Evolutionary conservation across 35 echinoderm and acorn worm genomes (phyloP).

Genomic region (Acanthaster planci): DNA sequence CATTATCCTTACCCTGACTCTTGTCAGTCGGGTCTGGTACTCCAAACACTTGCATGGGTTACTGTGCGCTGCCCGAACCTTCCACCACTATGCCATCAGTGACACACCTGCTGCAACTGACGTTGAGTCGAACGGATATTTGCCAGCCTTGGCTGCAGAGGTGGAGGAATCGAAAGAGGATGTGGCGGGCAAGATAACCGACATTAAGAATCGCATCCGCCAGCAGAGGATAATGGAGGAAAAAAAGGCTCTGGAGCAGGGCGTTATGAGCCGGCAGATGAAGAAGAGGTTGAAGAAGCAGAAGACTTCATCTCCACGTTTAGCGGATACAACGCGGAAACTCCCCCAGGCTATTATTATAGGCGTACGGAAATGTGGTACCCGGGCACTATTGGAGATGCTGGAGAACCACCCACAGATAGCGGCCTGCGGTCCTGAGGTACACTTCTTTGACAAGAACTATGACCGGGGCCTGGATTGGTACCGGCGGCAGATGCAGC

Average conservation of each 20-base stretch:
- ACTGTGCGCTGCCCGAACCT: slow-evolving; percentile 7
- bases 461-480: slow-evolving; percentile 76
- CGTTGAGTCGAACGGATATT: background rate
- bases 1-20: background rate
- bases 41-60: slow-evolving; percentile 28
- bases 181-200: background rate
- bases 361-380: slow-evolving; percentile 93
- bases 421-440: slow-evolving; percentile 63
- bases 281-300: background rate
- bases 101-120: background rate
- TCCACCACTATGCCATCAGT: background rate
- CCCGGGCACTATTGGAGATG: slow-evolving; percentile 92
- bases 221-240: background rate
- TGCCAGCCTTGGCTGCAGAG: background rate
- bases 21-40: slow-evolving; percentile 16
- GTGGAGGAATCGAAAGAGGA: background rate
- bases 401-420: slow-evolving; percentile 85
- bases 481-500: slow-evolving; percentile 86
- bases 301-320: background rate
- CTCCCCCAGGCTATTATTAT: slow-evolving; percentile 94
- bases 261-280: background rate
- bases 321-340: background rate
- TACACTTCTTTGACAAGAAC: slow-evolving; percentile 95
- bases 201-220: background rate
- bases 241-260: background rate